Evolutionary conservation across 2,113 vertebrate species (phyloP), one percentile per base, ranked within the genome.

Genomic region (Apaloderma vittatum): DNA sequence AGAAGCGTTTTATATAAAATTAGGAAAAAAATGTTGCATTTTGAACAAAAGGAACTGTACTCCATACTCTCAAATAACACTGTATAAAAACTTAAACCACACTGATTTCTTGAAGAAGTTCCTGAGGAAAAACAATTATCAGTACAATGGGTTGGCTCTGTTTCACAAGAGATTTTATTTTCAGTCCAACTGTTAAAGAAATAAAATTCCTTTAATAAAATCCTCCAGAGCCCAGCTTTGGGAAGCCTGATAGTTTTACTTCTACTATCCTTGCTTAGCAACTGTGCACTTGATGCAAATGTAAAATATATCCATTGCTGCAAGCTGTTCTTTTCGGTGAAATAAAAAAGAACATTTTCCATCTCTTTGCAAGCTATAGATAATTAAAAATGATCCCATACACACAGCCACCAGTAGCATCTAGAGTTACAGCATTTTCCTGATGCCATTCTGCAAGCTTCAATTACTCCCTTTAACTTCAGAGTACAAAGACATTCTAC

Each of bases 321-420:
- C 67, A 90, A 86, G 78, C 67, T 94, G 85, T 45, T 93, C 59
- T 94, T 95, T 88, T 86, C 86, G 90, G 30, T 32, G 30, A 90
- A 93, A 46, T 22, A 75, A 75, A 87, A 75, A 22, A 75, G 51
- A 86, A 94, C 32, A 30, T 34, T 48, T 67, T 88, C 59, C 55
- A 93, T 77, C 51, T 88, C 67, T 86, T 90, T 96, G 63, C 45
- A 83, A 96, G 59, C 13, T 84, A 71, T 12, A 80, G 79, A 92
- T 88, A 65, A 93, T 92, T 94, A 88, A 90, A 93, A 88, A 49
- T 29, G 26, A 67, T 80, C 37, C 43, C 29, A 63, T 84, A 59
- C 51, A 37, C 40, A 59, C 43, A 7, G 8, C 17, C 51, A 95
- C 16, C 34, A 80, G 65, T 54, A 92, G n/a, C 48, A 80, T 29